These are phyloP conservation scores for Coregonus ussuriensis DNA, from an alignment of 2,797 vertebrate genomes.

Conservation along the genomic window DNA sequence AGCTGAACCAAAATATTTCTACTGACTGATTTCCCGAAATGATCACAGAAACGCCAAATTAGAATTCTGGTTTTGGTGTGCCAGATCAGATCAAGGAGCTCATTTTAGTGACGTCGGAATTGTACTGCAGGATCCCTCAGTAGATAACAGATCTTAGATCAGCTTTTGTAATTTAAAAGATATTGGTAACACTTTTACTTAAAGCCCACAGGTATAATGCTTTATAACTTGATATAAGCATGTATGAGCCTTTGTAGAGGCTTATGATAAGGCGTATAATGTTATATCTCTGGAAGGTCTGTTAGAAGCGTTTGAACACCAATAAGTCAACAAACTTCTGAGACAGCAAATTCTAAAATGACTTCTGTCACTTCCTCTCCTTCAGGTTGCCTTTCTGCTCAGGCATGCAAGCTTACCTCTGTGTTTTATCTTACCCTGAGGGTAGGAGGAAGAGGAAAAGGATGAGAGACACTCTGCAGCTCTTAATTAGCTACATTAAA, in stretches of 20 bases:
- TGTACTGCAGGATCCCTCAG: neutral
- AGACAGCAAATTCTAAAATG: slow-evolving; percentile 23
- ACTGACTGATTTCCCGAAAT: slow-evolving; percentile 17
- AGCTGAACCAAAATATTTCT: slow-evolving; percentile 21
- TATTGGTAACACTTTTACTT: neutral
- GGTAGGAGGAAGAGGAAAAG: slow-evolving; percentile 27
- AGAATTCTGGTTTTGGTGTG: neutral
- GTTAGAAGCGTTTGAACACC: neutral
- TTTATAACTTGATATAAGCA: neutral
- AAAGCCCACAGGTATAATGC: neutral
- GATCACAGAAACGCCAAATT: neutral
- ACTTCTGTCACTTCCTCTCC: slow-evolving; percentile 29
- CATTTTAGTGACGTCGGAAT: neutral
- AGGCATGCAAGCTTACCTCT: slow-evolving; percentile 40
- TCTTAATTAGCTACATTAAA: slow-evolving; percentile 53
- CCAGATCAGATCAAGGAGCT: neutral
- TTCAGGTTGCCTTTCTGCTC: slow-evolving; percentile 18
- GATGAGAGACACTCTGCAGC: slow-evolving; percentile 18
- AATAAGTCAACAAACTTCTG: neutral
- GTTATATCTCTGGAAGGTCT: neutral
- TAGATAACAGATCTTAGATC: neutral
- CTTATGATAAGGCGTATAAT: neutral
- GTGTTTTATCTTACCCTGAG: slow-evolving; percentile 31
- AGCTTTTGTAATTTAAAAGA: neutral
- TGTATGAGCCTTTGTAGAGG: neutral